These are phyloP conservation scores for Alcedo atthis DNA, from an alignment of 2,797 vertebrate species.

Conservation along the genomic window DNA sequence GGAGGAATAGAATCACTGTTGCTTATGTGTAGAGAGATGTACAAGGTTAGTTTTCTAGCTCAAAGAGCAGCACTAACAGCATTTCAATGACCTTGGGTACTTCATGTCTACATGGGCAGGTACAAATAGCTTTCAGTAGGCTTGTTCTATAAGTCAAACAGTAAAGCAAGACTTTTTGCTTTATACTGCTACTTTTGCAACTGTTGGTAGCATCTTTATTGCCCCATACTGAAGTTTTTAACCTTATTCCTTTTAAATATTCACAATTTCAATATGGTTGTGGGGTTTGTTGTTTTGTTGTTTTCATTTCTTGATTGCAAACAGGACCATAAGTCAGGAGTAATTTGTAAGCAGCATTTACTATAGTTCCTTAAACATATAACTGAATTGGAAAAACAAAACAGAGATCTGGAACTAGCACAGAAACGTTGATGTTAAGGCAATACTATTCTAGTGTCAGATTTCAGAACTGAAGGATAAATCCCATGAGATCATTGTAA, in stretches of 20 bases:
- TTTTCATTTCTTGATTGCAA: background rate
- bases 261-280: background rate
- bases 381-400: background rate
- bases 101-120: fast-evolving
- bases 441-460: background rate
- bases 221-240: background rate
- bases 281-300: background rate
- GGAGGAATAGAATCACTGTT: background rate
- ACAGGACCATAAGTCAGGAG: background rate
- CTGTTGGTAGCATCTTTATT: background rate
- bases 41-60: background rate
- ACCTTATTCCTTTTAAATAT: background rate
- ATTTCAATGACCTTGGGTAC: background rate
- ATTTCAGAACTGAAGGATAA: background rate
- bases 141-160: background rate
- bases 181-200: background rate
- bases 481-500: background rate
- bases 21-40: background rate
- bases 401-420: background rate
- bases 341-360: background rate
- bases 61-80: background rate
- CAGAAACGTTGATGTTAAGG: background rate
- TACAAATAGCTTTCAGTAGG: background rate
- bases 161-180: background rate
- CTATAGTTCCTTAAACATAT: background rate